These are phyloP conservation scores for Spilarctia lutea DNA, from an alignment of 2,888 invertebrate genomes.

Conservation along the genomic window DNA sequence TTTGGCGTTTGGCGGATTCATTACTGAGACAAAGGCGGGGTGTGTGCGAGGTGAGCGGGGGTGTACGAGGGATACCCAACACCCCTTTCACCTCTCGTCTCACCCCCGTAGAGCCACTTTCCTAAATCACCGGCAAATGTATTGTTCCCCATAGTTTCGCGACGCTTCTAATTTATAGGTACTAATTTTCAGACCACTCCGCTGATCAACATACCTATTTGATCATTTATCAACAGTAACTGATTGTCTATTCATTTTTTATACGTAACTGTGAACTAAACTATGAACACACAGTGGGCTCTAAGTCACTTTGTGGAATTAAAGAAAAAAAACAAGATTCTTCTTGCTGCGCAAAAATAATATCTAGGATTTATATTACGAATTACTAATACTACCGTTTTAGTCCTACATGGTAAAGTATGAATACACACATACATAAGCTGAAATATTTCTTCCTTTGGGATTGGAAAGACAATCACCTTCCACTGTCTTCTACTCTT, in stretches of 20 bases:
- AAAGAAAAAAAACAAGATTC: not conserved
- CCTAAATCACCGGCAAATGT: constrained; percentile 82
- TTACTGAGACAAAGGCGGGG: constrained; percentile 82
- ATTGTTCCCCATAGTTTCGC: constrained; percentile 68
- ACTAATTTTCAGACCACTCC: constrained; percentile 46
- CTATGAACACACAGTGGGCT: not conserved
- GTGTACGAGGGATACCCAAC: constrained; percentile 57
- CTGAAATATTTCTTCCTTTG: not conserved
- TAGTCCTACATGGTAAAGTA: not conserved
- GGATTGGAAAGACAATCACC: not conserved
- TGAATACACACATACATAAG: not conserved
- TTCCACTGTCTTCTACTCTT: not conserved
- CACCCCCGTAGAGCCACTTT: constrained; percentile 73
- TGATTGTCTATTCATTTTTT: not conserved
- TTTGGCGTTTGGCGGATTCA: constrained; percentile 85
- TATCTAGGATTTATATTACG: not conserved
- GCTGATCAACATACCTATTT: constrained; percentile 45
- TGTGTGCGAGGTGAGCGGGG: constrained; percentile 47
- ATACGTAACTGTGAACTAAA: not conserved
- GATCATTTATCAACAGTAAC: not conserved
- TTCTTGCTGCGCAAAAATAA: not conserved
- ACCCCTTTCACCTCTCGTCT: constrained; percentile 36
- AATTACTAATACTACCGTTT: not conserved
- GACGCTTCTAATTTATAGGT: constrained; percentile 47
- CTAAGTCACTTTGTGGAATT: not conserved